Evolutionary conservation across 1,140 invertebrate species (phyloP), one percentile per base, ranked within the genome.

Genomic region (Drosophila subpulchrella): DNA sequence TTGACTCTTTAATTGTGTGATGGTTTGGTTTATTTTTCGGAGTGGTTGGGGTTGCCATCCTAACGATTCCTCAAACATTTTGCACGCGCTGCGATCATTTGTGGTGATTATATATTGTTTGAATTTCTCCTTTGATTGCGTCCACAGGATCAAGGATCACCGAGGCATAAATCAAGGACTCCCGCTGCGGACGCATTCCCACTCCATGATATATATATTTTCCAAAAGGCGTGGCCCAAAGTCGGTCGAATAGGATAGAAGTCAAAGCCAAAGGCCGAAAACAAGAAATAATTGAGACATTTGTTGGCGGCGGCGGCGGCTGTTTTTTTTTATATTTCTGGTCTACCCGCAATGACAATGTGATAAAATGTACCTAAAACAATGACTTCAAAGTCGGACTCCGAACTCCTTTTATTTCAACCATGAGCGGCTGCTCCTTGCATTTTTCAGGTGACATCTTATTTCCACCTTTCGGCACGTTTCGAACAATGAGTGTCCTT

Each of bases 151-250:
- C 81, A 85, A 85, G 81, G 82, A 86, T 86, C 57, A 66, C 51
- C 81, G 78, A 71, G 74, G 75, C 82, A 85, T 85, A 85, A 85
- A 85, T 85, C 81, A 85, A 85, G 82, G 77, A 86, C 74, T 65
- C 81, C 81, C 68, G 81, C 81, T 86, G 81, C 24, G 81, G 27
- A 13, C 27, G 46, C 67, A 60, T 53, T 41, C 62, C 41, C 41
- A 38, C 42, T 44, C 61, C 62, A 58, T 42, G 38, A 42, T 42
- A 66, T 36, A 66, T 39, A 66, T 44, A 66, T 63, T 44, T 57
- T 67, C 38, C 20, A 24, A 42, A 27, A 44, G 77, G 77, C 77
- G 77, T 79, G 76, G 75, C 57, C 50, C 65, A 36, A 42, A 72
- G 42, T 77, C 75, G 59, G 46, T 20, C 63, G 50, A 30, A 54